Evolutionary conservation across 1,140 invertebrate species (phyloP), one percentile per base, ranked within the genome.

Genomic region (Ooceraea biroi): DNA sequence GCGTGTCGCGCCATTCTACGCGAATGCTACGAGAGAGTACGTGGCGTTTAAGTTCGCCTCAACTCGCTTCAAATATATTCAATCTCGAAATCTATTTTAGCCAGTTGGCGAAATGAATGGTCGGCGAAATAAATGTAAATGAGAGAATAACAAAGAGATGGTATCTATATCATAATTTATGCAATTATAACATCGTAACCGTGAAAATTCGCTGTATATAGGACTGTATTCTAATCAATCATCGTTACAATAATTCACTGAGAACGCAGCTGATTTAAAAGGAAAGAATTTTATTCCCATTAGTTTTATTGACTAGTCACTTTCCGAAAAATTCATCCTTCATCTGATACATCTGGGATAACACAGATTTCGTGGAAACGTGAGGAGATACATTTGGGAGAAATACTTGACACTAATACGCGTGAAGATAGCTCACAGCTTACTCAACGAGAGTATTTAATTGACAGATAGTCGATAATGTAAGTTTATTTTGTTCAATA

Each of bases 141-240:
- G 76, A 71, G 76, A 80, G 55, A 80, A 71, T 52, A 80, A 71
- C 36, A 36, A 36, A 36, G 36, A 36, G 7, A 71, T 46, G n/a
- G 69, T 69, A 36, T 11, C 30, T 68, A 44, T 25, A n/a, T 41
- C 22, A 57, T 78, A 71, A 77, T 66, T 80, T 12, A 44, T 19
- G 63, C 14, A 57, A 80, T 52, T 77, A n/a, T 80, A 80, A 80
- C 71, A 71, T 71, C 41, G 50, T 30, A 22, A 77, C 65, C 60
- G 36, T 30, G 46, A 69, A 69, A 80, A 80, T 69, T 55, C 52
- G 22, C 25, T 30, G n/a, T 12, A 14, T 11, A 69, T 36, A 30
- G 0, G 36, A n/a, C n/a, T 1, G 25, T 22, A 46, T 69, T 36
- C 36, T 36, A 36, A 30, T 27, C 17, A 27, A 69, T 46, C 22